phyloP scores from a whole-genome alignment of 2,888 invertebrate species.

The Sesia bembeciformis region DNA sequence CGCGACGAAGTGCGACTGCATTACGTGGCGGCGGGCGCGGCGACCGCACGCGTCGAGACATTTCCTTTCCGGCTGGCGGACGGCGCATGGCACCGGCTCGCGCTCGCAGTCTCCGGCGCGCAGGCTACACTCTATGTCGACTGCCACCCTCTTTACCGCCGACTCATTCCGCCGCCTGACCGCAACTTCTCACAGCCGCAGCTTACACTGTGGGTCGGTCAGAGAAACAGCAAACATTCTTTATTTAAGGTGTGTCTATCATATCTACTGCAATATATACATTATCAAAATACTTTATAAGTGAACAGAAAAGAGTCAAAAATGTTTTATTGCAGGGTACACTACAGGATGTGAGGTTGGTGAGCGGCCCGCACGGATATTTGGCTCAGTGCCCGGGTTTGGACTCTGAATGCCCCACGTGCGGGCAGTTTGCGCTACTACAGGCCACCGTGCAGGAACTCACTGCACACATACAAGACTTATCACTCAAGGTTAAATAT shows the following conservation, averaged over 20 bases:
- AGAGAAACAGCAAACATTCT: conserved; percentile 88
- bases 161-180: conserved; percentile 84
- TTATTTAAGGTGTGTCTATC: conserved; percentile 83
- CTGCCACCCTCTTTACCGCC: conserved; percentile 89
- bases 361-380: conserved; percentile 90
- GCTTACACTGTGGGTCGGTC: conserved; percentile 89
- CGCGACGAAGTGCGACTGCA: conserved; percentile 90
- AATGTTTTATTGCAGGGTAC: conserved; percentile 78
- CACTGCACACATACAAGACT: conserved; percentile 85
- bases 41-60: conserved; percentile 82
- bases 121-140: conserved; percentile 89
- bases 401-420: conserved; percentile 91
- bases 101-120: conserved; percentile 87
- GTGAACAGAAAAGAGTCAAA: too few relatives aligned
- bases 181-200: conserved; percentile 83
- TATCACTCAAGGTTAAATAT: conserved; percentile 83
- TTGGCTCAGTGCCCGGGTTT: conserved; percentile 89
- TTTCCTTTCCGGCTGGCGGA: conserved; percentile 92
- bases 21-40: conserved; percentile 80
- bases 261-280: not conserved
- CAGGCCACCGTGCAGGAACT: conserved; percentile 88
- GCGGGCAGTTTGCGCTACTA: conserved; percentile 89
- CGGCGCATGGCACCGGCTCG: conserved; percentile 90
- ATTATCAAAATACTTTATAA: not conserved
- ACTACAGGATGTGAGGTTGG: conserved; percentile 89